These are phyloP conservation scores for Drepana arcuata DNA, from an alignment of 1,140 invertebrate species.

Conservation along the genomic window DNA sequence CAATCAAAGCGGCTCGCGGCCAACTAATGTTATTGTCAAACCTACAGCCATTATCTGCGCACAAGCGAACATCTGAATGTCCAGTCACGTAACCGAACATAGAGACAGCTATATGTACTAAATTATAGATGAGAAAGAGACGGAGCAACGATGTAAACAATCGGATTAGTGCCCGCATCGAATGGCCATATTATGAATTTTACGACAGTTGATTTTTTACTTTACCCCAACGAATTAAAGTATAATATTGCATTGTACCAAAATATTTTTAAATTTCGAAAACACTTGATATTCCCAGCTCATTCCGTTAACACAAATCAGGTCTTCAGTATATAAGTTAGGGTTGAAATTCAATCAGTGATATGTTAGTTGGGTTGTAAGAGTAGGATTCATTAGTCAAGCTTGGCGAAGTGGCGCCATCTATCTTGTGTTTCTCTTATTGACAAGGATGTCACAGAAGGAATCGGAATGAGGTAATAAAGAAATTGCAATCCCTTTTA, in stretches of 20 bases:
- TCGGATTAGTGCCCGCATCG: slow-evolving; percentile 10
- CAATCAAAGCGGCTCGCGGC: slow-evolving; percentile 58
- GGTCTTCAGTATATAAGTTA: too few relatives aligned
- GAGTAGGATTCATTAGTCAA: slow-evolving; percentile 34
- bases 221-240: slow-evolving; percentile 9
- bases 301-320: too few relatives aligned
- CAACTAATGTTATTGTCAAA: slow-evolving; percentile 68
- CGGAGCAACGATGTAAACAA: slow-evolving; percentile 35
- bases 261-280: slow-evolving; percentile 16
- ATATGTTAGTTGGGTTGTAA: slow-evolving; percentile 7
- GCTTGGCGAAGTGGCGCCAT: slow-evolving; percentile 40
- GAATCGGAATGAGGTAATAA: slow-evolving; percentile 53
- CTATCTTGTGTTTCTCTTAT: slow-evolving; percentile 52
- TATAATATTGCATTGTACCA: slow-evolving; percentile 1
- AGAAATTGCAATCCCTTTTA: slow-evolving; percentile 49
- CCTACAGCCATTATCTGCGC: slow-evolving; percentile 53
- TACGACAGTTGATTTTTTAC: slow-evolving; percentile 9
- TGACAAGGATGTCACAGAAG: slow-evolving; percentile 32
- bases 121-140: slow-evolving; percentile 18
- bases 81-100: slow-evolving; percentile 48
- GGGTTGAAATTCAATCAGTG: slow-evolving; percentile 14
- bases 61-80: slow-evolving; percentile 53
- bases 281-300: too few relatives aligned
- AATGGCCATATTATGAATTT: slow-evolving; percentile 14
- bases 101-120: slow-evolving; percentile 19